Evolutionary conservation across 2,888 invertebrate species (phyloP), one percentile per base, ranked within the genome.

Genomic region (Cotesia congregata): DNA sequence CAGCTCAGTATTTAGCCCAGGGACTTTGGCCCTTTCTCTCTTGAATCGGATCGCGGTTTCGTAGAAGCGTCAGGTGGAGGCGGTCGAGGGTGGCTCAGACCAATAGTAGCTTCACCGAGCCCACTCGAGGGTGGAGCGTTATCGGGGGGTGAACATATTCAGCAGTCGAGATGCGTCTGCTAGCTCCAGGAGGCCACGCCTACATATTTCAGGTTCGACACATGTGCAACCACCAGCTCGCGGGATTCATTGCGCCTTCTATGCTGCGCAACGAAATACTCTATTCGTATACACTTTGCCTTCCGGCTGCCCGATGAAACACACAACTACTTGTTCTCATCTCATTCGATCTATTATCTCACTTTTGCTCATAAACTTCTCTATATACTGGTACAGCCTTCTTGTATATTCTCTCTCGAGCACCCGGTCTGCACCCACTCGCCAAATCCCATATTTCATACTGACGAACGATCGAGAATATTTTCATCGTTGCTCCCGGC

Each of bases 201-300:
- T 89, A 89, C 88, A 89, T 89, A 89, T 89, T 89, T 89, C 86
- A 88, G 84, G 85, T 88, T 89, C 89, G 89, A 89, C 89, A 89
- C 89, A 89, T 89, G 88, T 89, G 88, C 86, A 77, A 77, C 74
- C 77, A 78, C 74, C 78, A 76, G 77, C 78, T 76, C 79, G 65
- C 73, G 69, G 73, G 17, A 74, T 77, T 77, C 74, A 77, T 77
- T 77, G 77, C 77, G 74, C 71, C 67, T 67, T 77, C 67, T 71
- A 74, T 61, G 74, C 74, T 77, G 77, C 77, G 77, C 77, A 77
- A 70, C 70, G 67, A 77, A 74, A 74, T 39, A 61, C 60, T 77
- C 69, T 76, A 65, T 67, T 60, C 68, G 65, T 75, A 71, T 62
- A 65, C 61, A 67, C 41, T 67, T 65, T 77, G 77, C 77, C 77